These are phyloP conservation scores for Acrobasis consociella DNA, from an alignment of 2,888 invertebrate genomes.

Conservation along the genomic window DNA sequence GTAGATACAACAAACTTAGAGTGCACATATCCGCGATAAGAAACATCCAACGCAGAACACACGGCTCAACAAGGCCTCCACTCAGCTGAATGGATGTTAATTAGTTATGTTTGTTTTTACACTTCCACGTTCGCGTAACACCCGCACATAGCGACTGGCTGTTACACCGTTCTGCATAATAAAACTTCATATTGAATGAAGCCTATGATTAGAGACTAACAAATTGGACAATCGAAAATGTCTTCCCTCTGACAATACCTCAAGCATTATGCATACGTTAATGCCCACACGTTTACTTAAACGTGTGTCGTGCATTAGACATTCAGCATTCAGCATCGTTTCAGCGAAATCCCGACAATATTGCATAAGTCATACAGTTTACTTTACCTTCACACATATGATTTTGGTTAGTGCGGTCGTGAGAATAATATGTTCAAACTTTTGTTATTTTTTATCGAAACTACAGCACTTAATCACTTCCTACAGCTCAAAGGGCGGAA, in stretches of 20 bases:
- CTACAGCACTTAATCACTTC: slow-evolving; percentile 74
- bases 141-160: slow-evolving; percentile 38
- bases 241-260: slow-evolving; percentile 32
- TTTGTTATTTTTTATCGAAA: slow-evolving; percentile 70
- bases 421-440: slow-evolving; percentile 67
- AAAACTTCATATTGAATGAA: slow-evolving; percentile 58
- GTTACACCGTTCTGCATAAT: slow-evolving; percentile 40
- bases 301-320: slow-evolving; percentile 35
- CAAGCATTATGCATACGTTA: slow-evolving; percentile 27
- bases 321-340: slow-evolving; percentile 2
- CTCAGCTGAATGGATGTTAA: slow-evolving; percentile 76
- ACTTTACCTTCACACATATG: slow-evolving; percentile 56
- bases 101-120: slow-evolving; percentile 74
- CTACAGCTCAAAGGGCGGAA: slow-evolving; percentile 79
- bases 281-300: slow-evolving; percentile 34
- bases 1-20: slow-evolving; percentile 43
- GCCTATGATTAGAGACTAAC: slow-evolving; percentile 52
- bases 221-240: slow-evolving; percentile 40
- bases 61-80: slow-evolving; percentile 65
- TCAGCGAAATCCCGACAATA: slow-evolving; percentile 37
- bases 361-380: slow-evolving; percentile 40
- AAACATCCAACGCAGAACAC: slow-evolving; percentile 50
- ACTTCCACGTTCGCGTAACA: slow-evolving; percentile 53
- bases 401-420: slow-evolving; percentile 59
- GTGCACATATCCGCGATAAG: slow-evolving; percentile 63